Conservation (phyloP, 2,888 invertebrate genomes). For the Sarcophaga rosellei region DNA sequence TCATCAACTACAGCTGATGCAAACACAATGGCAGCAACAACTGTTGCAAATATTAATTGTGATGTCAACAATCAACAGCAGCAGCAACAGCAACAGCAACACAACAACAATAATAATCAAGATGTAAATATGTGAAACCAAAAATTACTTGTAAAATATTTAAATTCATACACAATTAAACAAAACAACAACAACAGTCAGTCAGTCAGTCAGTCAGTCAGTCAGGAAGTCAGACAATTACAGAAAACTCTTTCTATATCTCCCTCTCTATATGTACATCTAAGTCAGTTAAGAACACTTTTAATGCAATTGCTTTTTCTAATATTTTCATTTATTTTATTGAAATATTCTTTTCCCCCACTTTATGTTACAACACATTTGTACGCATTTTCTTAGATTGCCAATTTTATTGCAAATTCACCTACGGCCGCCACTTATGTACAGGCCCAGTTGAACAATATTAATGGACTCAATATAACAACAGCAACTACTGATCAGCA, state of each 20-base stretch:
- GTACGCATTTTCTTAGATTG: slow-evolving; percentile 73
- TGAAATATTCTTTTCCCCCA: too few relatives aligned
- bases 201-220: slow-evolving; percentile 61
- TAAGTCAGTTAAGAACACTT: slow-evolving; percentile 40
- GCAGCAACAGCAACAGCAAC: slow-evolving; percentile 64
- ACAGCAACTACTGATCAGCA: slow-evolving; percentile 41
- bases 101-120: slow-evolving; percentile 74
- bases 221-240: slow-evolving; percentile 67
- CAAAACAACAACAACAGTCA: slow-evolving; percentile 58
- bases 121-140: slow-evolving; percentile 75
- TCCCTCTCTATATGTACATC: background rate
- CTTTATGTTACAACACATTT: too few relatives aligned
- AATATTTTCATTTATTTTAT: slow-evolving; percentile 3
- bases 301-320: slow-evolving; percentile 12
- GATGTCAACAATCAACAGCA: slow-evolving; percentile 61
- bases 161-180: slow-evolving; percentile 53
- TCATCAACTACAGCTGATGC: slow-evolving; percentile 61
- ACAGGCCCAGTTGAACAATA: slow-evolving; percentile 76
- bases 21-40: slow-evolving; percentile 59
- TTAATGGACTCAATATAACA: slow-evolving; percentile 66
- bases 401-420: slow-evolving; percentile 79
- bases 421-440: slow-evolving; percentile 78
- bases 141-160: slow-evolving; percentile 45
- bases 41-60: slow-evolving; percentile 68
- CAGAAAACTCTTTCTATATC: slow-evolving; percentile 39